Evolutionary conservation across 1,140 invertebrate species (phyloP), one percentile per base, ranked within the genome.

Genomic region (Neodiprion virginianus): DNA sequence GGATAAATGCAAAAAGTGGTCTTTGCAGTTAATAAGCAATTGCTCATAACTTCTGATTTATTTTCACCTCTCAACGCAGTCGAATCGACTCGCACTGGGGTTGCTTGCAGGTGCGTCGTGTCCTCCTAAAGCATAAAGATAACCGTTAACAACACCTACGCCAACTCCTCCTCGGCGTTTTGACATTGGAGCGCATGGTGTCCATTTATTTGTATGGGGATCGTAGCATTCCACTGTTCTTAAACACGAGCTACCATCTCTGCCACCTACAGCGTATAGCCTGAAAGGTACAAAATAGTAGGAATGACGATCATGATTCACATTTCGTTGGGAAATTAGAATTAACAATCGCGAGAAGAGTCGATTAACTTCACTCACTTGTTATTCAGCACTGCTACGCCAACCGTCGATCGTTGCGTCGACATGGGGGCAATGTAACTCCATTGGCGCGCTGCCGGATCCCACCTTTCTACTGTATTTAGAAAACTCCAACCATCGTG

Each of bases 401-500:
- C 96, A 74, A 95, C 96, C 67, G 96, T 97, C 76, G 95, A 96
- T 47, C 97, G 90, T 79, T 95, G 93, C 71, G 93, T 93, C 48
- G 92, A 92, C 96, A 98, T 97, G 4, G 96, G 92, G 9, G 96
- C 93, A 71, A 98, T 95, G 83, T 94, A 95, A 80, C 92, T 96
- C 96, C 96, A 98, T 74, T 94, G 92, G 72, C 93, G 90, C 1
- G 95, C 93, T 69, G 93, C 91, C 5, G 96, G 94, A 89, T 98
- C 96, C 95, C 96, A 98, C 74, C 93, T 92, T 88, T 98, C 97
- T 0, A 97, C 96, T 7, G 96, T 96, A 84, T 96, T 96, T 11
- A 98, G 88, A 86, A 98, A 98, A 80, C 96, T 96, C 96, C 96
- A 98, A 49, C 93, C 95, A 89, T 98, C 97, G 84, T 98, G 96